A percentile compares a stretch with the other conserved stretches of the same genome.
Conservation (phyloP, 2,888 invertebrate genomes). For the Meloe dianella region DNA sequence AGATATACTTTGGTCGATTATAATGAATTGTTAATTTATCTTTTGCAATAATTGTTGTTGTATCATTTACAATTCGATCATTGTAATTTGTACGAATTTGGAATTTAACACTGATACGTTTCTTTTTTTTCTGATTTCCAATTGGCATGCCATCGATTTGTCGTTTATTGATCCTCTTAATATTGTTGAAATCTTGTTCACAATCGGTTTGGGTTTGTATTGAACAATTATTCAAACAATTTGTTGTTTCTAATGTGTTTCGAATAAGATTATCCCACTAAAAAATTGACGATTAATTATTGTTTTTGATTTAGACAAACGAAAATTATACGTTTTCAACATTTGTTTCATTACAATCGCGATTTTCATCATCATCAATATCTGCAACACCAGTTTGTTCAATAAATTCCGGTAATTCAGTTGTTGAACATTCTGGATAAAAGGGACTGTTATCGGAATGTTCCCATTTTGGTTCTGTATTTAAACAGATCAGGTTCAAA, state of each 20-base stretch:
- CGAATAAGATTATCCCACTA: conserved; percentile 45
- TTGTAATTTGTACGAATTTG: conserved; percentile 46
- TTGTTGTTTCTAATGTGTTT: conserved; percentile 30
- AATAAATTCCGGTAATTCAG: conserved; percentile 60
- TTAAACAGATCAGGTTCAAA: conserved; percentile 51
- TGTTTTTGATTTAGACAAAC: no score
- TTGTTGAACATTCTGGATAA: conserved; percentile 67
- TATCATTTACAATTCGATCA: conserved; percentile 32
- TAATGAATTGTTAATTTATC: conserved; percentile 34
- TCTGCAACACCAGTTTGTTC: conserved; percentile 58
- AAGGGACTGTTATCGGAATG: conserved; percentile 31
- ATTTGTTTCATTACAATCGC: neutral
- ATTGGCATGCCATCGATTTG: conserved; percentile 6
- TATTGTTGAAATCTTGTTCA: conserved; percentile 36
- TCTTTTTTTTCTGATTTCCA: conserved; percentile 36
- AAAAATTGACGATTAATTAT: no score
- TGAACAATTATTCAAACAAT: conserved; percentile 34
- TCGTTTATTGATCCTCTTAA: neutral
- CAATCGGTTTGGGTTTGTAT: conserved; percentile 27
- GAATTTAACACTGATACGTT: conserved; percentile 48
- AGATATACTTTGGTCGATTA: conserved; percentile 48
- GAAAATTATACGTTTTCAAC: conserved; percentile 46
- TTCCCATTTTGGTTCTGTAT: conserved; percentile 56
- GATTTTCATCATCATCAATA: neutral
- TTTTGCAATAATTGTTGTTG: conserved; percentile 24